Conservation (phyloP, 1,140 invertebrate species). For the Idris sp. region DNA sequence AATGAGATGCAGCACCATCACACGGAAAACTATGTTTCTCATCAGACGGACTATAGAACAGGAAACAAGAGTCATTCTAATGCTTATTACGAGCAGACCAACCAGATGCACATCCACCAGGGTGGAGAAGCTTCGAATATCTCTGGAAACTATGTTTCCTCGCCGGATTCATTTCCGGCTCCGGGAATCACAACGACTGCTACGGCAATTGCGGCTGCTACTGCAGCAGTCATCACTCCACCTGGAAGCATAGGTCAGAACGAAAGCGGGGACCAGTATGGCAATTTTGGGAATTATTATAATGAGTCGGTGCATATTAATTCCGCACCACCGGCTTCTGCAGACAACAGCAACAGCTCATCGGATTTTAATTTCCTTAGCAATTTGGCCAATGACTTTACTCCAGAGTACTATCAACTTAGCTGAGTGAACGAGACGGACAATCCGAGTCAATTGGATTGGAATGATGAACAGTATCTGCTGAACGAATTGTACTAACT, state of each 20-base stretch:
- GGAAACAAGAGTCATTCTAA: too few relatives aligned
- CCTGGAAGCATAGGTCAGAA: constrained; percentile 79
- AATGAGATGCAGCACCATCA: constrained; percentile 66
- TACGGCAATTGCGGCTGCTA: constrained; percentile 79
- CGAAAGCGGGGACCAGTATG: constrained; percentile 81
- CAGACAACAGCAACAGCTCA: constrained; percentile 92
- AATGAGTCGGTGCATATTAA: constrained; percentile 78
- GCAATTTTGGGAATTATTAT: constrained; percentile 85
- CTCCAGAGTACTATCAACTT: constrained; percentile 93
- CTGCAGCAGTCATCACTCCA: constrained; percentile 81
- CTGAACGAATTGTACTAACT: constrained; percentile 74
- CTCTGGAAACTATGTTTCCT: constrained; percentile 76
- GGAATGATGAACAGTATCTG: constrained; percentile 75
- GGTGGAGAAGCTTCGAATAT: constrained; percentile 78
- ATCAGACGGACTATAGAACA: constrained; percentile 70
- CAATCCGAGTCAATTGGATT: constrained; percentile 70
- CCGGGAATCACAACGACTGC: constrained; percentile 79
- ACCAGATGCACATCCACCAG: constrained; percentile 75
- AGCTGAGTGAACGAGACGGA: constrained; percentile 76
- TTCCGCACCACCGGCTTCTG: constrained; percentile 78
- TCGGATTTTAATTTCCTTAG: constrained; percentile 95
- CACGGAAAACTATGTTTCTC: constrained; percentile 66
- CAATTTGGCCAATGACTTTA: constrained; percentile 93
- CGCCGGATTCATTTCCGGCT: constrained; percentile 76
- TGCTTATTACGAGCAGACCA: constrained; percentile 75